Conservation (phyloP, 2,888 invertebrate genomes). For the Chymomyza fuscimana region DNA sequence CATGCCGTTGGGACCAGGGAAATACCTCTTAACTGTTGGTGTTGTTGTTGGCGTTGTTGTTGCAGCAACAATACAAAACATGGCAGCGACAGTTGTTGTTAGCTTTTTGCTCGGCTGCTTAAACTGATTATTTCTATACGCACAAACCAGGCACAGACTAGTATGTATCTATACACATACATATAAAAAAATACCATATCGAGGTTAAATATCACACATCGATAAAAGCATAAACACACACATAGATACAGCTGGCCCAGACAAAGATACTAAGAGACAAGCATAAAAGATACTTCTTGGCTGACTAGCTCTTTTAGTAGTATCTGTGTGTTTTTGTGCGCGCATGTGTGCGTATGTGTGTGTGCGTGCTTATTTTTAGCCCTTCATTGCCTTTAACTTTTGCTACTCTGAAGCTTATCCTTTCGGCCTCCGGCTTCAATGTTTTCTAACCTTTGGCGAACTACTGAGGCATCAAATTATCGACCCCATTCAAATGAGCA, state of each 20-base stretch:
- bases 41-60: conserved; percentile 40
- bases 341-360: conserved; percentile 12
- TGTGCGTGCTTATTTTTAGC: conserved; percentile 21
- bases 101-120: conserved; percentile 54
- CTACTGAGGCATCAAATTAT: conserved; percentile 70
- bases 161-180: conserved; percentile 28
- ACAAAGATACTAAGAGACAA: conserved; percentile 35
- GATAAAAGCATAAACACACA: conserved; percentile 60
- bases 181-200: conserved; percentile 53
- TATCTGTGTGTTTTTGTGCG: conserved; percentile 7
- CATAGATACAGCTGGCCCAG: conserved; percentile 40
- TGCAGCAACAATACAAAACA: conserved; percentile 21
- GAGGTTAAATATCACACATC: conserved; percentile 74
- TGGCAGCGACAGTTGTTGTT: conserved; percentile 17
- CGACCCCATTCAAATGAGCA: conserved; percentile 71
- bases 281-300: background rate
- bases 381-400: conserved; percentile 37
- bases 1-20: conserved; percentile 80
- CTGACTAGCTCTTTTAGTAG: background rate
- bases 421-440: conserved; percentile 2
- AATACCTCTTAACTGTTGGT: conserved; percentile 67
- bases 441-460: conserved; percentile 48
- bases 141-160: conserved; percentile 18
- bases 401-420: conserved; percentile 33
- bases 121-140: conserved; percentile 70